phyloP scores from a whole-genome alignment of 2,797 vertebrate genomes.

The Typhlichthys eigenmanni region DNA sequence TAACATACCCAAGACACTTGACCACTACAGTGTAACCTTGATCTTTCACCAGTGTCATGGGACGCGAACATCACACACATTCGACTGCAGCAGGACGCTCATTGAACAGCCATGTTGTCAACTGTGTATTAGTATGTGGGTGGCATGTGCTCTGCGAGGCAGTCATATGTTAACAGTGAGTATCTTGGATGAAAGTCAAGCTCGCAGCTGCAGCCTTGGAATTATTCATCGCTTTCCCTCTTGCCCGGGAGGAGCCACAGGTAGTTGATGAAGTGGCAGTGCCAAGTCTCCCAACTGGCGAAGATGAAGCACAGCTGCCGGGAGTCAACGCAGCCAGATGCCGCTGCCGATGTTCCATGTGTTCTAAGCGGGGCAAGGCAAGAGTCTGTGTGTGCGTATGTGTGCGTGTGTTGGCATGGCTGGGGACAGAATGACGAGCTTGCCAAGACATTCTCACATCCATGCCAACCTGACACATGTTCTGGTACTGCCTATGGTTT shows the following conservation, averaged over 20 bases:
- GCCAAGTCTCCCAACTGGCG: constrained; percentile 87
- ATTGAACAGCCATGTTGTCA: constrained; percentile 30
- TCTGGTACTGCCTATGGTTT: constrained; percentile 79
- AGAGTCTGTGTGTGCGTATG: constrained; percentile 43
- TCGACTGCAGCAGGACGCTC: constrained; percentile 19
- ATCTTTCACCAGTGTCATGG: constrained; percentile 42
- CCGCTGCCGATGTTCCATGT: constrained; percentile 84
- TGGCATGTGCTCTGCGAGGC: constrained; percentile 61
- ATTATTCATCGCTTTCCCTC: constrained; percentile 80
- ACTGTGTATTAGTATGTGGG: constrained; percentile 59
- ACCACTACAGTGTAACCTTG: constrained; percentile 3
- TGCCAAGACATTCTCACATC: constrained; percentile 85
- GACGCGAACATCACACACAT: constrained; percentile 22
- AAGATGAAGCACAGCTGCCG: constrained; percentile 86
- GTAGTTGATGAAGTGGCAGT: constrained; percentile 87
- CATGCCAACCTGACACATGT: constrained; percentile 85
- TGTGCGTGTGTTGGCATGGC: constrained; percentile 66
- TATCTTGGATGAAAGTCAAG: constrained; percentile 81
- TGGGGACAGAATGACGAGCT: constrained; percentile 72
- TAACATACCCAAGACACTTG: too few species aligned
- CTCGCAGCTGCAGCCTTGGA: constrained; percentile 80
- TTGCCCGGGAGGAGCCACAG: constrained; percentile 84
- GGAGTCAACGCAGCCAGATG: constrained; percentile 86
- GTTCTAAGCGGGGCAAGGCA: constrained; percentile 83
- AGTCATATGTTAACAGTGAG: constrained; percentile 71